A percentile compares a stretch with the other conserved stretches of the same genome.
Evolutionary conservation across 2,113 vertebrate genomes (phyloP).

Genomic region (Zosterops pallidus): DNA sequence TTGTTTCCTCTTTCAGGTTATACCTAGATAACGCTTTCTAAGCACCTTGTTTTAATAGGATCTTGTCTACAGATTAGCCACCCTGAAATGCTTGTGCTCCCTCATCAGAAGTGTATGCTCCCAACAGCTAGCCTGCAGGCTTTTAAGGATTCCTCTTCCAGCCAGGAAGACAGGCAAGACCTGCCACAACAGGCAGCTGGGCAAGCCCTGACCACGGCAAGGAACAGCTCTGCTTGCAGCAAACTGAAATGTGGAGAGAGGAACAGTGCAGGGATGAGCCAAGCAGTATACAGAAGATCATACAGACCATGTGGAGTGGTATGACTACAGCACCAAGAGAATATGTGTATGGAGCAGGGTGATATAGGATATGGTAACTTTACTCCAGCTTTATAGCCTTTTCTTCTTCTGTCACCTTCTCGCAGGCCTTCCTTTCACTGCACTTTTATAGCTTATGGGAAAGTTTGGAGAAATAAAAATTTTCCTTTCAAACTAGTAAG

Average conservation of each 20-base stretch:
- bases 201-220: neutral
- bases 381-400: neutral
- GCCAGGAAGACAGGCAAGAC: constrained; percentile 12
- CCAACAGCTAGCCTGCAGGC: constrained; percentile 3
- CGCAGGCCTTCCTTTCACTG: neutral
- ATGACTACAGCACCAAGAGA: neutral
- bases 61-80: constrained; percentile 28
- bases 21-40: constrained; percentile 34
- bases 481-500: neutral
- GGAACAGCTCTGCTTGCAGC: neutral
- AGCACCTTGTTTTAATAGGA: constrained; percentile 29
- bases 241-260: neutral
- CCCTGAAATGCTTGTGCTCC: neutral
- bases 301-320: neutral
- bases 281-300: neutral
- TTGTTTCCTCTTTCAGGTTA: constrained; percentile 1
- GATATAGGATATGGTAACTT: neutral
- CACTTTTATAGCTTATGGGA: neutral
- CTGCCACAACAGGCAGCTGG: constrained; percentile 5
- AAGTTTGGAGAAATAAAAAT: neutral
- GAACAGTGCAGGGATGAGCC: neutral
- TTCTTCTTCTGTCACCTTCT: neutral
- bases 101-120: neutral
- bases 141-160: constrained; percentile 14
- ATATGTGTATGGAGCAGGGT: neutral